These are phyloP conservation scores for Megaceryle alcyon DNA, from an alignment of 2,797 vertebrate species.

Conservation along the genomic window DNA sequence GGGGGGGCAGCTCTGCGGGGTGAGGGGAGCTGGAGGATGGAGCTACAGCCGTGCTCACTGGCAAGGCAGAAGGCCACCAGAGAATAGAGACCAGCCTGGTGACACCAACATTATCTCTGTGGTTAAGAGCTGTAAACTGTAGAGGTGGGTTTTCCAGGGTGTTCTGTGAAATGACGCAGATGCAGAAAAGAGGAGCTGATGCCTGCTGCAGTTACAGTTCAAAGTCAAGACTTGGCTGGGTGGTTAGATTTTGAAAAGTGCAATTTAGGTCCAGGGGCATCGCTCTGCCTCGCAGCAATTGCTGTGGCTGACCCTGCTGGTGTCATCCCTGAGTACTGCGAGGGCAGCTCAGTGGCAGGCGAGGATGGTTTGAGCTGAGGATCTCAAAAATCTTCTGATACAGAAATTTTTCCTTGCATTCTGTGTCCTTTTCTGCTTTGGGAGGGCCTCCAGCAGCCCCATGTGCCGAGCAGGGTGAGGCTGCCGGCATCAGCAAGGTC, in stretches of 20 bases:
- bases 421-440: not conserved
- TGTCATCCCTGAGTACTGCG: not conserved
- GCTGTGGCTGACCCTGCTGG: not conserved
- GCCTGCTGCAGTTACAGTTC: not conserved
- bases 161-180: too few species aligned
- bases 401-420: not conserved
- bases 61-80: not conserved
- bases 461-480: not conserved
- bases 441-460: not conserved
- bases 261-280: accelerated
- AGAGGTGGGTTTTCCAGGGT: not conserved
- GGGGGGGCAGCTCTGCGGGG: not conserved
- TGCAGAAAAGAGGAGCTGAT: not conserved
- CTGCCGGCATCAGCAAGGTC: slow-evolving; percentile 30
- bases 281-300: accelerated
- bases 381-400: not conserved
- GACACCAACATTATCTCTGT: accelerated
- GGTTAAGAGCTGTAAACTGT: not conserved
- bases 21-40: not conserved
- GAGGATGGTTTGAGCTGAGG: not conserved
- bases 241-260: accelerated
- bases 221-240: accelerated
- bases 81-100: not conserved
- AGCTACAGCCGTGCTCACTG: not conserved
- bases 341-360: accelerated